Evolutionary conservation across 2,888 invertebrate species (phyloP).

Genomic region (Ennomos quercinarius): DNA sequence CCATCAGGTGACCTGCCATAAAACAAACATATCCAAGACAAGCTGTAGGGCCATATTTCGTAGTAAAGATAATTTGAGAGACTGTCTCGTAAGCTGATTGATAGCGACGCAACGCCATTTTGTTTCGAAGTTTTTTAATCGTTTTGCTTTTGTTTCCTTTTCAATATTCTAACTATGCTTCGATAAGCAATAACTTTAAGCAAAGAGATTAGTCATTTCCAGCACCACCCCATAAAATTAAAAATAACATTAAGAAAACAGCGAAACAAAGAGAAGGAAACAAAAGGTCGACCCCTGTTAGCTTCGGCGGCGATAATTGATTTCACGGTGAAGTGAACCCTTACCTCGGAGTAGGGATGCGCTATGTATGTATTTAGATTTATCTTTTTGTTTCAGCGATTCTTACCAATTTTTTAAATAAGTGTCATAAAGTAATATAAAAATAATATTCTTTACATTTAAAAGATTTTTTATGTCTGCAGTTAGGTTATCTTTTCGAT

Average conservation of each 20-base stretch:
- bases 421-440: too few species aligned
- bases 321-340: constrained; percentile 40
- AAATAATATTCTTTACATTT: too few species aligned
- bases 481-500: too few species aligned
- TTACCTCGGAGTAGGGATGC: constrained; percentile 17
- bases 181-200: constrained; percentile 15
- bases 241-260: constrained; percentile 39
- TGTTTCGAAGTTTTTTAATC: background rate
- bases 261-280: constrained; percentile 39
- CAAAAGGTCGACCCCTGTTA: constrained; percentile 37
- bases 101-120: background rate
- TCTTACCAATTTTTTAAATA: too few species aligned
- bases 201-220: constrained; percentile 26
- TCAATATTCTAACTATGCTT: background rate
- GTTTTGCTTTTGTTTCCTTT: background rate
- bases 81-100: too few species aligned
- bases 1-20: constrained; percentile 26
- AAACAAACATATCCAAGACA: background rate
- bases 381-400: too few species aligned
- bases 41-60: too few species aligned
- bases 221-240: constrained; percentile 40
- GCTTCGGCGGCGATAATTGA: constrained; percentile 38
- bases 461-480: too few species aligned
- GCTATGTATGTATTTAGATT: constrained; percentile 14
- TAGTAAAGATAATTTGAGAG: too few species aligned